Percentiles rank a stretch among this genome's conserved stretches.
These are phyloP conservation scores for Erythrocercus mccallii DNA, from an alignment of 2,113 vertebrate species.

Conservation along the genomic window DNA sequence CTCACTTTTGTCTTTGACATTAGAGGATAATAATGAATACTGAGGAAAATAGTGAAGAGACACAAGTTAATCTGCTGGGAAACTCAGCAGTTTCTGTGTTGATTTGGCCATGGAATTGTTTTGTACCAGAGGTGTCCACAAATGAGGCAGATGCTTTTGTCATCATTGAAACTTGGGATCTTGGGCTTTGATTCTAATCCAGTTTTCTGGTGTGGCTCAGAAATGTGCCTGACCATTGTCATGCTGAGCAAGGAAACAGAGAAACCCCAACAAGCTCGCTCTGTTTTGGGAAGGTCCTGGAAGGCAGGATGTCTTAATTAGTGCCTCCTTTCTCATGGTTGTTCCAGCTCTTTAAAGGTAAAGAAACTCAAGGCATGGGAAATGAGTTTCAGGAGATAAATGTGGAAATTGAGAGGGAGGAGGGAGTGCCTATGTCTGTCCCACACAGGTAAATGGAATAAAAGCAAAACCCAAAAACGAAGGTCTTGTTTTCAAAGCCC, in stretches of 20 bases:
- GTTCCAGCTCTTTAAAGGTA: not conserved
- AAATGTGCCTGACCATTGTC: not conserved
- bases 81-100: not conserved
- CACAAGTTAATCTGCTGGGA: not conserved
- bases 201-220: not conserved
- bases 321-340: not conserved
- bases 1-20: not conserved
- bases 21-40: not conserved
- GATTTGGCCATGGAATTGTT: not conserved
- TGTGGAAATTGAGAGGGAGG: not conserved
- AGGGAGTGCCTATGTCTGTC: not conserved
- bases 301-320: conserved; percentile 4
- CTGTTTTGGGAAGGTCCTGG: not conserved
- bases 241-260: not conserved
- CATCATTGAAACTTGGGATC: not conserved
- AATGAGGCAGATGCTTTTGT: not conserved
- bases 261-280: not conserved
- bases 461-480: not conserved
- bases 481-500: not conserved
- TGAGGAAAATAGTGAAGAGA: not conserved
- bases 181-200: conserved; percentile 9
- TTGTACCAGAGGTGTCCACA: not conserved
- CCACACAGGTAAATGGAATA: not conserved
- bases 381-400: not conserved
- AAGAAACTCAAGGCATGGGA: not conserved